These are phyloP conservation scores for Neoarius graeffei DNA, from an alignment of 2,113 vertebrate species.

Conservation along the genomic window DNA sequence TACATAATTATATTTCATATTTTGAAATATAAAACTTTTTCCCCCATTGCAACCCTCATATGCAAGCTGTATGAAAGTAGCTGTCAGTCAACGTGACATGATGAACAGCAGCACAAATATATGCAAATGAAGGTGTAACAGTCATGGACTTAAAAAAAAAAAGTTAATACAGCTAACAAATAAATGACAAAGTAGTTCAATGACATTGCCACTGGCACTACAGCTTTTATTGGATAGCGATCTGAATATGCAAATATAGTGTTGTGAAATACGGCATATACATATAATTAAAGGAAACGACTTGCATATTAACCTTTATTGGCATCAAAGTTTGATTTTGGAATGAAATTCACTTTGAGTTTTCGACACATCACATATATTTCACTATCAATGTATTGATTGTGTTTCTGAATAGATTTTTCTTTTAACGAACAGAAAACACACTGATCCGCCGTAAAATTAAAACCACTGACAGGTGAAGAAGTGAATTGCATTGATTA, in stretches of 20 bases:
- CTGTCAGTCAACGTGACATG: neutral
- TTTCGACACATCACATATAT: neutral
- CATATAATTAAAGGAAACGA: neutral
- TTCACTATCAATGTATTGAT: neutral
- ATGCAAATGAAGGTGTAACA: neutral
- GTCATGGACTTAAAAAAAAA: neutral
- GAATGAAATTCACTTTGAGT: neutral
- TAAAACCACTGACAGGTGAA: too few relatives aligned
- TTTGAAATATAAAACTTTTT: neutral
- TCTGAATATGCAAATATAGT: neutral
- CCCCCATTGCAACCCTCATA: neutral
- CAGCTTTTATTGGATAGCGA: neutral
- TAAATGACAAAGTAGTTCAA: neutral
- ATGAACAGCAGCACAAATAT: neutral
- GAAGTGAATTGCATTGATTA: too few relatives aligned
- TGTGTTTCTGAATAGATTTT: neutral
- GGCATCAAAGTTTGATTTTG: neutral
- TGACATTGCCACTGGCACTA: neutral
- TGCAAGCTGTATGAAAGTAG: neutral
- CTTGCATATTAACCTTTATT: neutral
- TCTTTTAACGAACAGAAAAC: neutral
- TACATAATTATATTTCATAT: neutral
- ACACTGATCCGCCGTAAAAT: too few relatives aligned
- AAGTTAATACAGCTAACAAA: neutral
- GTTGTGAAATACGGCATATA: neutral